A percentile compares a stretch with the other conserved stretches of the same genome.
Evolutionary conservation across 2,797 vertebrate species (phyloP).

Genomic region (Smutsia gigantea): DNA sequence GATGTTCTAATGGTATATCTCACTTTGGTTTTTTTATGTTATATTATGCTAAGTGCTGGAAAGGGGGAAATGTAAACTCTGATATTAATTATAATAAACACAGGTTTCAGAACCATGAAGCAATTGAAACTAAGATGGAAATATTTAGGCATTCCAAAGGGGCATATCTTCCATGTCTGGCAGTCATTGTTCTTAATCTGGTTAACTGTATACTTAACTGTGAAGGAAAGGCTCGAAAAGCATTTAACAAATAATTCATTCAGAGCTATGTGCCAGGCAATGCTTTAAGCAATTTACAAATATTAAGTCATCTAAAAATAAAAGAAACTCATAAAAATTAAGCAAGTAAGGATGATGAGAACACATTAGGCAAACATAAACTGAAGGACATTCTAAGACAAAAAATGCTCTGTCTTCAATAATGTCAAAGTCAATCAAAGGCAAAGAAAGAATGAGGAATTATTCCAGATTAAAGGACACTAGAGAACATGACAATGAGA

Average conservation of each 20-base stretch:
- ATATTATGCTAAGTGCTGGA: neutral
- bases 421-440: neutral
- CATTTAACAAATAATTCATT: neutral
- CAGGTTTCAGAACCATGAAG: neutral
- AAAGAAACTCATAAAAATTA: slow-evolving; percentile 21
- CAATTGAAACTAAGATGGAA: neutral
- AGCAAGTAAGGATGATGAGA: neutral
- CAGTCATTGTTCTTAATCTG: neutral
- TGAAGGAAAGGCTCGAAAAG: neutral
- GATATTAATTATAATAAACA: neutral
- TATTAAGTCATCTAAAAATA: slow-evolving; percentile 52
- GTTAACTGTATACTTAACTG: neutral
- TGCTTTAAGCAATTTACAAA: slow-evolving; percentile 21
- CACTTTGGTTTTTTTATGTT: neutral
- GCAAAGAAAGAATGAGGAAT: neutral
- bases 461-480: neutral
- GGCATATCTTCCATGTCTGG: neutral
- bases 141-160: neutral
- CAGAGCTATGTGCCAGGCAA: neutral
- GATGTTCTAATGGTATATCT: neutral
- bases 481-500: neutral
- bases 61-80: neutral
- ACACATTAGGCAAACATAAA: neutral
- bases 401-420: slow-evolving; percentile 30
- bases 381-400: neutral